Conservation (phyloP, 2,113 vertebrate genomes). For the Haemorhous mexicanus region DNA sequence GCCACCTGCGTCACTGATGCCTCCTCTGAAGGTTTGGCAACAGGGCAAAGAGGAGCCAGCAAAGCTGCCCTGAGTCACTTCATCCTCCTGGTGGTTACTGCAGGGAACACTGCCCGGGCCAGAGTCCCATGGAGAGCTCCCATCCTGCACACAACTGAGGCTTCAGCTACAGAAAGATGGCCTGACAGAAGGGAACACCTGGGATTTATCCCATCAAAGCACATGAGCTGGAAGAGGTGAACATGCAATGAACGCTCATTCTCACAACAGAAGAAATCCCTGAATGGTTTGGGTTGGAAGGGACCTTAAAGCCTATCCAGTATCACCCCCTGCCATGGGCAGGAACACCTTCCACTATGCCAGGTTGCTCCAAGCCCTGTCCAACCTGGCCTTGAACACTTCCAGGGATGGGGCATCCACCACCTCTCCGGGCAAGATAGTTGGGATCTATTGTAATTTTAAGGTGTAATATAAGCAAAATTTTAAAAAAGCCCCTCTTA, state of each 20-base stretch:
- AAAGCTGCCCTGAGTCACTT: not conserved
- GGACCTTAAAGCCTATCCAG: not conserved
- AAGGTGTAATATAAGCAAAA: not conserved
- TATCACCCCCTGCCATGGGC: too few relatives aligned
- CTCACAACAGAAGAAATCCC: not conserved
- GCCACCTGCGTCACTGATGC: not conserved
- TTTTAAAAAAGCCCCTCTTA: too few relatives aligned
- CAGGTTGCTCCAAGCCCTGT: not conserved
- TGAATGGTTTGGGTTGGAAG: not conserved
- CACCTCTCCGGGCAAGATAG: not conserved
- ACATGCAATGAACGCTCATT: not conserved
- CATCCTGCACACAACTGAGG: not conserved
- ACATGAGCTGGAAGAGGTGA: not conserved
- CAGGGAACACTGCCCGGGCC: not conserved
- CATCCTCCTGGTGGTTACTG: not conserved
- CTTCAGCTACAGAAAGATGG: not conserved
- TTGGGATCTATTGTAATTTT: not conserved
- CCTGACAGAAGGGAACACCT: not conserved
- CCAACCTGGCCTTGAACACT: not conserved
- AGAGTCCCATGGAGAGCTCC: not conserved
- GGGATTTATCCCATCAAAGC: not conserved
- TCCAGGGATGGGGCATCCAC: not conserved
- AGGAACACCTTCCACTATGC: not conserved
- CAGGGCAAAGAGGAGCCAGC: not conserved
- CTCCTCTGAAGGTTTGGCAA: not conserved